Percentiles rank a stretch among this genome's conserved stretches.
Conservation (phyloP, 2,113 vertebrate genomes). For the rabbit (Oryctolagus cuniculus) region mOryCun1.1 NC_091436.1:59160501-59161000, state of each 20-base stretch:
- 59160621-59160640: neutral
- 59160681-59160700: neutral
- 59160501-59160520: neutral
- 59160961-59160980: neutral
- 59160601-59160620: neutral
- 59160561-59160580: neutral
- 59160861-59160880: neutral
- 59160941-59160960: accelerated
- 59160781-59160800: neutral
- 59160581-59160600: neutral
- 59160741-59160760: conserved; percentile 46
- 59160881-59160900: neutral
- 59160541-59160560: conserved; percentile 25
- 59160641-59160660: conserved; percentile 13
- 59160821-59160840: neutral
- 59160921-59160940: neutral
- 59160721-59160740: neutral
- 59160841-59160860: neutral
- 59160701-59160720: neutral
- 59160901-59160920: neutral
- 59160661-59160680: neutral
- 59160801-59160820: neutral
- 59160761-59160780: neutral
- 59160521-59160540: conserved; percentile 49
- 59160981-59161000: neutral